Conservation (phyloP, 2,113 vertebrate genomes). For the Brachirus orientalis region DNA sequence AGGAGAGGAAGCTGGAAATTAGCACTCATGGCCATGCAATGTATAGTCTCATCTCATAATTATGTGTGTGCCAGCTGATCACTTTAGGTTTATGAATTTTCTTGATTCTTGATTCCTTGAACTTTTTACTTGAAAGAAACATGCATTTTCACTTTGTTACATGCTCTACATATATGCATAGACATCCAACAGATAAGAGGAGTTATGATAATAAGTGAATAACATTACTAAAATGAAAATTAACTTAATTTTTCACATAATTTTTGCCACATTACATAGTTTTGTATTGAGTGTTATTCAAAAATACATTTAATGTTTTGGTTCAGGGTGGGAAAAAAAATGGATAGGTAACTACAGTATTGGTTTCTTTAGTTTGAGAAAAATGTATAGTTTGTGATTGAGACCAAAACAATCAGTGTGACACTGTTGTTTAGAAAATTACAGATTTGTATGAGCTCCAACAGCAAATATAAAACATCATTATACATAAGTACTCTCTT, state of each 20-base stretch:
- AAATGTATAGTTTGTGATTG: not conserved
- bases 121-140: too few relatives aligned
- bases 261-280: too few relatives aligned
- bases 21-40: not conserved
- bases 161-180: too few relatives aligned
- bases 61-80: not conserved
- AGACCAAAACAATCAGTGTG: not conserved
- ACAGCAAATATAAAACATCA: not conserved
- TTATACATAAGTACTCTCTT: not conserved
- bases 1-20: not conserved
- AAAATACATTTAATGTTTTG: too few relatives aligned
- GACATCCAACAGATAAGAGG: too few relatives aligned
- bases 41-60: not conserved
- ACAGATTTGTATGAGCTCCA: not conserved
- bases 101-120: too few relatives aligned
- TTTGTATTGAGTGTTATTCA: too few relatives aligned
- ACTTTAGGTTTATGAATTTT: not conserved
- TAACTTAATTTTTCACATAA: not conserved
- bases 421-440: not conserved
- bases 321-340: too few relatives aligned
- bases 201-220: not conserved
- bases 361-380: too few relatives aligned
- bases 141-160: too few relatives aligned
- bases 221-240: not conserved
- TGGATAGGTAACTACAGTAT: too few relatives aligned